Conservation (phyloP, 2,113 vertebrate genomes). For the Campylorhamphus procurvoides region DNA sequence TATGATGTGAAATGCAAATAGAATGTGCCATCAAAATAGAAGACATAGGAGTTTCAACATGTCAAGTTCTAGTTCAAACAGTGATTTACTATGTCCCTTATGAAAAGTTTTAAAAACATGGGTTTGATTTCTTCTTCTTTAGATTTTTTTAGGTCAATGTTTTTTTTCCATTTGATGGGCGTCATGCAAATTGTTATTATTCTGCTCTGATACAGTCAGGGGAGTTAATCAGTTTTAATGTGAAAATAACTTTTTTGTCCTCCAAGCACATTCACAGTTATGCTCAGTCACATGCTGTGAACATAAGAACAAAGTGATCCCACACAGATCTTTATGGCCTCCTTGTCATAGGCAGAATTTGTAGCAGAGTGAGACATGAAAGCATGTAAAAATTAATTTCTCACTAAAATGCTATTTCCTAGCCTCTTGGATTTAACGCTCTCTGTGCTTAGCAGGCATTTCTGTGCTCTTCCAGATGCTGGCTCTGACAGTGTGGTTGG, state of each 20-base stretch:
- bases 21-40: not conserved
- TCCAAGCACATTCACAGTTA: not conserved
- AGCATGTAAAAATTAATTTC: not conserved
- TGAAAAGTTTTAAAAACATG: not conserved
- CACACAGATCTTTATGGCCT: not conserved
- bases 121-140: not conserved
- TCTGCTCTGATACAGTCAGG: not conserved
- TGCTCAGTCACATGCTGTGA: not conserved
- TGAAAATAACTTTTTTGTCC: slow-evolving; percentile 30
- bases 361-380: not conserved
- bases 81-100: not conserved
- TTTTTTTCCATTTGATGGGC: slow-evolving; percentile 6
- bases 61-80: not conserved
- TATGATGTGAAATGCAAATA: not conserved
- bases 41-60: not conserved
- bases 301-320: not conserved
- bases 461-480: not conserved
- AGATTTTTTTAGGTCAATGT: not conserved
- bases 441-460: not conserved
- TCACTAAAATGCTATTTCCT: not conserved
- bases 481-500: not conserved
- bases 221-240: slow-evolving; percentile 29
- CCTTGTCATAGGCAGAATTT: not conserved
- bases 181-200: not conserved
- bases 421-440: not conserved